phyloP scores from a whole-genome alignment of 2,888 invertebrate species.

The Rhodophaea formosa region DNA sequence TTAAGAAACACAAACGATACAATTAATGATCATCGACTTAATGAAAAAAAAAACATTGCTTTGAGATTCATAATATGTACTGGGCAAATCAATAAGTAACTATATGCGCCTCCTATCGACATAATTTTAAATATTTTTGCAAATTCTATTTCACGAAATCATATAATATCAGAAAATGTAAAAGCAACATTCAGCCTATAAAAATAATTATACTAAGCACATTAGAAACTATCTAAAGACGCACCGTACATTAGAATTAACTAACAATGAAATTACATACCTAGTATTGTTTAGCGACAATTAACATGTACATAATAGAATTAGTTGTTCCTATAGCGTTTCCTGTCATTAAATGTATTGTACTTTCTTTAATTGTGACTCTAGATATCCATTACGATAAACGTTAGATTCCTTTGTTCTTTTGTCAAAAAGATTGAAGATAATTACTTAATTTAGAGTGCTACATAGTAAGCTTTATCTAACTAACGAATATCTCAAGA shows the following conservation, averaged over 20 bases:
- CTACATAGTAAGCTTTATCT: not conserved
- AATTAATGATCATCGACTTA: too few relatives aligned
- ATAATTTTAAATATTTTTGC: too few relatives aligned
- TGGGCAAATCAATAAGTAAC: too few relatives aligned
- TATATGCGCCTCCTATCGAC: too few relatives aligned
- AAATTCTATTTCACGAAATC: too few relatives aligned
- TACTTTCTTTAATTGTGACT: slow-evolving; percentile 22
- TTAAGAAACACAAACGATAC: too few relatives aligned
- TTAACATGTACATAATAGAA: slow-evolving; percentile 11
- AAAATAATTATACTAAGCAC: not conserved
- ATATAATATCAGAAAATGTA: too few relatives aligned
- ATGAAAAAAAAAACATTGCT: too few relatives aligned
- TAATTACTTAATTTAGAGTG: not conserved
- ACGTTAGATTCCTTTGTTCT: slow-evolving; percentile 18
- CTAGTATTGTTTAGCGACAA: slow-evolving; percentile 28
- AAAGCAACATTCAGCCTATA: too few relatives aligned
- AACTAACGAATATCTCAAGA: too few relatives aligned
- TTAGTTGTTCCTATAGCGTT: slow-evolving; percentile 29
- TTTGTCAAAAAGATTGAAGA: slow-evolving; percentile 7
- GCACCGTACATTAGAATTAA: slow-evolving; percentile 2
- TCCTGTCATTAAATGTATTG: slow-evolving; percentile 20
- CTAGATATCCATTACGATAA: slow-evolving; percentile 30
- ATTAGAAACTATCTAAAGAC: not conserved
- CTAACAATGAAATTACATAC: slow-evolving; percentile 37
- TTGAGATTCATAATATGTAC: too few relatives aligned